These are phyloP conservation scores for Acipenser ruthenus DNA, from an alignment of 2,797 vertebrate species.

Conservation along the genomic window DNA sequence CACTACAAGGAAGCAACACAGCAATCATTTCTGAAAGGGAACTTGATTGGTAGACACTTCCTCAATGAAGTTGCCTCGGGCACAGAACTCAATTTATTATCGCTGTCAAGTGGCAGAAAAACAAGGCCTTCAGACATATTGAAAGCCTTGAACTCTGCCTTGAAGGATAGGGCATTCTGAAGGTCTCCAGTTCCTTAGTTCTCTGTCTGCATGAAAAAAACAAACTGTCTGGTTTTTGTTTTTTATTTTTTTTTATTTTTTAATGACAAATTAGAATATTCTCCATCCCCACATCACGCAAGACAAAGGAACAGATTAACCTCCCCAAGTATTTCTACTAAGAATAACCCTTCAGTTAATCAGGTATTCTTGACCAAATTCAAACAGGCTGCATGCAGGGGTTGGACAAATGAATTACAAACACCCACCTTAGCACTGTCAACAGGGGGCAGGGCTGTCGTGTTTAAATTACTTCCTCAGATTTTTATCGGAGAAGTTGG, in stretches of 20 bases:
- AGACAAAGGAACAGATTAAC: not conserved
- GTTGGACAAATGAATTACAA: too few species aligned
- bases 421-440: too few species aligned
- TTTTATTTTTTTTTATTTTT: not conserved
- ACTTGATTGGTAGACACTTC: not conserved
- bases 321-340: too few species aligned
- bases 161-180: not conserved
- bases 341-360: not conserved
- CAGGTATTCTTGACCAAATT: too few species aligned
- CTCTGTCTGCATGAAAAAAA: not conserved
- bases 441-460: too few species aligned
- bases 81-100: constrained; percentile 3
- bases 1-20: not conserved
- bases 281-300: not conserved
- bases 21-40: not conserved
- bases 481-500: too few species aligned
- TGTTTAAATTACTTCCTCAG: too few species aligned
- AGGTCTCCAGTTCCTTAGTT: not conserved
- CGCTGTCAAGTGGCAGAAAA: not conserved
- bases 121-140: not conserved
- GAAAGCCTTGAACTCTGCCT: not conserved
- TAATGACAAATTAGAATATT: not conserved
- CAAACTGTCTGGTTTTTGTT: not conserved
- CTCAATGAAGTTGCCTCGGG: not conserved
- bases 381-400: too few species aligned